Percentiles rank a stretch among this genome's conserved stretches.
Evolutionary conservation across 1,140 invertebrate species (phyloP).

Genomic region (Microplitis demolitor): DNA sequence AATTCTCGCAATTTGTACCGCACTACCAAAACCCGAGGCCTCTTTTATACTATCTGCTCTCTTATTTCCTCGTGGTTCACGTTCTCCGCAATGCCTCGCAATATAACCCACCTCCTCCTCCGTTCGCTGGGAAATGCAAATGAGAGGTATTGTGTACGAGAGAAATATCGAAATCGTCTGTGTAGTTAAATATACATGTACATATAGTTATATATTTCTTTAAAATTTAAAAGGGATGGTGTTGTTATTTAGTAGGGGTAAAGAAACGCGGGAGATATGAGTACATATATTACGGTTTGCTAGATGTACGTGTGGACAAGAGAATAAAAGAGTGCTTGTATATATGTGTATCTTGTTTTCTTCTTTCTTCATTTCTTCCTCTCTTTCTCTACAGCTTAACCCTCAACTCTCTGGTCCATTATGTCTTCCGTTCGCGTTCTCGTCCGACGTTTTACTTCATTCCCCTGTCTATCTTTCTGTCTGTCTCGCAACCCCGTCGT

Average conservation of each 20-base stretch:
- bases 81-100: background rate
- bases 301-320: too few species aligned
- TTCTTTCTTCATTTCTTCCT: too few species aligned
- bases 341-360: too few species aligned
- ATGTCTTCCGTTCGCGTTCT: slow-evolving; percentile 17
- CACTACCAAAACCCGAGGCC: background rate
- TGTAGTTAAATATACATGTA: background rate
- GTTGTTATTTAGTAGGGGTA: background rate
- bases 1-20: slow-evolving; percentile 33
- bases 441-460: background rate
- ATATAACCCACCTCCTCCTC: background rate
- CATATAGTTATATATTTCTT: background rate
- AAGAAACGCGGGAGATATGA: background rate
- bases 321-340: too few species aligned
- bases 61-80: slow-evolving; percentile 1
- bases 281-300: too few species aligned
- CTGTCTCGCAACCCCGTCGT: background rate
- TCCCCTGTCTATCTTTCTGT: background rate
- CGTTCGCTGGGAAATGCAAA: slow-evolving; percentile 11
- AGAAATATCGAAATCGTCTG: slow-evolving; percentile 15
- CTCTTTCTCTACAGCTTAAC: background rate
- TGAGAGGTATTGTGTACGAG: slow-evolving; percentile 12
- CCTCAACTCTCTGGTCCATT: slow-evolving; percentile 1
- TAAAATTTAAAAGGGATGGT: background rate
- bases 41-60: background rate